These are phyloP conservation scores for Xiphorhynchus elegans DNA, from an alignment of 2,113 vertebrate genomes.

Conservation along the genomic window DNA sequence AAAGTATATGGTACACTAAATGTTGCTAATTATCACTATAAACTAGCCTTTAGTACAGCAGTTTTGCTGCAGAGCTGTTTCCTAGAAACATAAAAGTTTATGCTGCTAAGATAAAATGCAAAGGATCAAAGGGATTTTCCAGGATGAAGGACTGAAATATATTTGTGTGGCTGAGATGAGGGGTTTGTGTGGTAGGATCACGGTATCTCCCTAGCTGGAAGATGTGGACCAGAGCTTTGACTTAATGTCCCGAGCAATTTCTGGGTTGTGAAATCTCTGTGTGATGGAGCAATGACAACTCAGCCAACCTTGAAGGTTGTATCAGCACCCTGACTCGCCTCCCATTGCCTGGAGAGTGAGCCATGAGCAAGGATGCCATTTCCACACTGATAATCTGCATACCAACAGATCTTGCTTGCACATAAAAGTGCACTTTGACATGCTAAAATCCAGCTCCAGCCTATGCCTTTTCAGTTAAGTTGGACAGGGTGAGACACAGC, in stretches of 20 bases:
- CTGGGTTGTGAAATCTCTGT: not conserved
- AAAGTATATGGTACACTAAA: not conserved
- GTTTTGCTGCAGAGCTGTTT: not conserved
- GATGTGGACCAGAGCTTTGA: not conserved
- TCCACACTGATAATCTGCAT: not conserved
- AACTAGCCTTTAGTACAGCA: not conserved
- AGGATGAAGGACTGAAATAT: not conserved
- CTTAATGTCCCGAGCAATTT: not conserved
- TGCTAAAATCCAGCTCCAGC: not conserved
- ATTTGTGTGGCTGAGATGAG: not conserved
- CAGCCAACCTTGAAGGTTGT: not conserved
- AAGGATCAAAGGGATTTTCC: not conserved
- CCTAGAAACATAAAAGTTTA: not conserved
- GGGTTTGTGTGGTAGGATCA: not conserved
- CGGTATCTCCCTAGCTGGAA: not conserved
- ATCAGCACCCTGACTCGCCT: not conserved
- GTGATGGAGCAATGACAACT: not conserved
- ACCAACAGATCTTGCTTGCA: not conserved
- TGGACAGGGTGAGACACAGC: not conserved
- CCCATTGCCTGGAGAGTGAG: not conserved
- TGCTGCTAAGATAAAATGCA: not conserved
- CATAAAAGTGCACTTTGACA: not conserved
- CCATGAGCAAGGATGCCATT: rapidly evolving
- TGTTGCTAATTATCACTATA: not conserved
- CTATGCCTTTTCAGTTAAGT: not conserved